Conservation (phyloP, 2,797 vertebrate genomes). For the Pseudopleuronectes americanus region DNA sequence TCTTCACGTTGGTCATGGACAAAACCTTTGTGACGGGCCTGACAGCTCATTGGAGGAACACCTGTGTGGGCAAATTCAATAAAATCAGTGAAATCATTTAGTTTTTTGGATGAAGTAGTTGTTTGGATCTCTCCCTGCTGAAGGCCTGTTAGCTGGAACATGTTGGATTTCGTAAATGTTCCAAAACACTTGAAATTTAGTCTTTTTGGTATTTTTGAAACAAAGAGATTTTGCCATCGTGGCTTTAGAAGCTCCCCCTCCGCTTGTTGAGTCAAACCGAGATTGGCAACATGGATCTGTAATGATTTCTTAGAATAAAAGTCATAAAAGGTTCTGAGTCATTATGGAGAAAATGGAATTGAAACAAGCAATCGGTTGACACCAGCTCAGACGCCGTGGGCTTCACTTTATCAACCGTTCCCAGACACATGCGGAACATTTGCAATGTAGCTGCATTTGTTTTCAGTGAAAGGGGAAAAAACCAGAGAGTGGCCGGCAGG, state of each 20-base stretch:
- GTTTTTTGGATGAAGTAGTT: conserved; percentile 15
- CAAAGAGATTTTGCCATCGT: conserved; percentile 20
- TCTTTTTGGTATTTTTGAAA: conserved; percentile 10
- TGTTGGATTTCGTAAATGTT: too few species aligned
- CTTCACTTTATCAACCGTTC: conserved; percentile 47
- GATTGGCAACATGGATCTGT: background rate
- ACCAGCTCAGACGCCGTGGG: conserved; percentile 37
- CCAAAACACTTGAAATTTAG: too few species aligned
- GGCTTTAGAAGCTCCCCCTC: background rate
- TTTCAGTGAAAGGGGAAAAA: conserved; percentile 37
- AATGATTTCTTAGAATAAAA: conserved; percentile 10
- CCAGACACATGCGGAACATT: conserved; percentile 35
- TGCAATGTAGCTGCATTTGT: conserved; percentile 27
- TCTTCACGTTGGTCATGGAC: conserved; percentile 15
- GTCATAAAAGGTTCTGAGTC: conserved; percentile 12
- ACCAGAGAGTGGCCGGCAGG: conserved; percentile 28
- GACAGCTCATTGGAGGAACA: conserved; percentile 13
- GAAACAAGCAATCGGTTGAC: conserved; percentile 16
- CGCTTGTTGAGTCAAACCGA: conserved; percentile 1
- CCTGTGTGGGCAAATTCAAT: conserved; percentile 44
- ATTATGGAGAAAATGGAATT: conserved; percentile 14
- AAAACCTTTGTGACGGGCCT: conserved; percentile 8
- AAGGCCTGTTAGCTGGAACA: conserved; percentile 21
- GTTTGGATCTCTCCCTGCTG: conserved; percentile 32
- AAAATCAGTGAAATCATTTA: conserved; percentile 31